These are phyloP conservation scores for Empidonax traillii DNA, from an alignment of 2,113 vertebrate genomes.

Conservation along the genomic window DNA sequence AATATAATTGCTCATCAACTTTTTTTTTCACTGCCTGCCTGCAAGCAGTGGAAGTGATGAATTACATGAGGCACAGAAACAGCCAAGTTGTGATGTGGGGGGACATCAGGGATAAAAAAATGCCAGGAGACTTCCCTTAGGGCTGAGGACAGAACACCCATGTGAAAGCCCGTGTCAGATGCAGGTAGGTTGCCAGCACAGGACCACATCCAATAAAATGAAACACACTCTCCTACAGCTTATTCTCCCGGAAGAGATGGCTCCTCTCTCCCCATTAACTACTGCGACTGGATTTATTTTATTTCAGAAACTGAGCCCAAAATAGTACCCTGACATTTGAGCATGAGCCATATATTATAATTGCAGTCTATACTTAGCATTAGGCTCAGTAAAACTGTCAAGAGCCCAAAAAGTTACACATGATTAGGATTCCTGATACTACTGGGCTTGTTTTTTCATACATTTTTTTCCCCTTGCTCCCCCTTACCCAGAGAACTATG, in stretches of 20 bases:
- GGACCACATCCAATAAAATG: not conserved
- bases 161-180: not conserved
- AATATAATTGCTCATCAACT: not conserved
- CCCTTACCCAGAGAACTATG: not conserved
- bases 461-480: not conserved
- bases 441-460: constrained; percentile 1
- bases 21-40: not conserved
- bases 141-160: not conserved
- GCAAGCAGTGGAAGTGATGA: not conserved
- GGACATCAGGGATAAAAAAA: not conserved
- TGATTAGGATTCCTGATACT: constrained; percentile 28
- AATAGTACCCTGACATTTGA: constrained; percentile 66
- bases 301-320: constrained; percentile 38
- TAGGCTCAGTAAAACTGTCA: constrained; percentile 33
- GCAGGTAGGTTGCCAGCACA: not conserved
- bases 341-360: constrained; percentile 55
- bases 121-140: not conserved
- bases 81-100: not conserved
- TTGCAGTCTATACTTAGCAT: constrained; percentile 53
- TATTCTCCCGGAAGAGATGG: not conserved
- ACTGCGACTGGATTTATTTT: constrained; percentile 17
- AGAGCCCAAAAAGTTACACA: constrained; percentile 22
- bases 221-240: not conserved
- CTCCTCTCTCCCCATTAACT: constrained; percentile 33
- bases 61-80: not conserved